Evolutionary conservation across 2,113 vertebrate genomes (phyloP), one percentile per base, ranked within the genome.

Genomic region (Brachypodius melanocephalos): DNA sequence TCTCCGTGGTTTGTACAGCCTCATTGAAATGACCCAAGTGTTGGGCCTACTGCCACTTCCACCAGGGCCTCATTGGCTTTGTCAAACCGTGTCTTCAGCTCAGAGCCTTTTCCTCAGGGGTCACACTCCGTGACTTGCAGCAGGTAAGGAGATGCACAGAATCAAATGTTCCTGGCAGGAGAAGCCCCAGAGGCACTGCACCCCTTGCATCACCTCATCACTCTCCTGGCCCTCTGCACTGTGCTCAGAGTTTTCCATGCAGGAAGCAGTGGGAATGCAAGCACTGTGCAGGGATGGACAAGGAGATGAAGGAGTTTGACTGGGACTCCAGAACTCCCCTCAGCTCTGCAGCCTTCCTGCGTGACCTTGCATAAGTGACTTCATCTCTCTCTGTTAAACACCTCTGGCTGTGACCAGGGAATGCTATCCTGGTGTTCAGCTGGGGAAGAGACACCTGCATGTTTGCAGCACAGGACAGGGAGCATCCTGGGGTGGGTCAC

Each of bases 91-190:
- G 38, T 45, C 58, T 76, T 87, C 77, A 87, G 87, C 80, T 94
- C 49, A n/a, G 75, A 89, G 62, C 67, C 62, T 85, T 89, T 85
- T 54, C 51, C 71, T 85, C 69, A 31, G 42, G 57, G 85, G 62
- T 93, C 42, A 36, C 38, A 6, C 66, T 59, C 86, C 2, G 51
- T 61, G 81, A n/a, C 80, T 38, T 85, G 75, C 65, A 76, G 59
- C 62, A 80, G 87, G 67, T 82, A 91, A 92, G 62, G 88, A 91
- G 85, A 66, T 88, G 81, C 87, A 88, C 54, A 80, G 87, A 85
- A 94, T 62, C 45, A 15, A 46, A 17, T 59, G 88, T 66, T 83
- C 93, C 74, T 79, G 87, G 85, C 78, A 88, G 58, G 59, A 85
- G 51, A 89, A 88, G 55, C 45, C 63, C 67, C 43, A 49, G 67